A percentile compares a stretch with the other conserved stretches of the same genome.
phyloP scores from a whole-genome alignment of 2,888 invertebrate species.

The Pomacea canaliculata region DNA sequence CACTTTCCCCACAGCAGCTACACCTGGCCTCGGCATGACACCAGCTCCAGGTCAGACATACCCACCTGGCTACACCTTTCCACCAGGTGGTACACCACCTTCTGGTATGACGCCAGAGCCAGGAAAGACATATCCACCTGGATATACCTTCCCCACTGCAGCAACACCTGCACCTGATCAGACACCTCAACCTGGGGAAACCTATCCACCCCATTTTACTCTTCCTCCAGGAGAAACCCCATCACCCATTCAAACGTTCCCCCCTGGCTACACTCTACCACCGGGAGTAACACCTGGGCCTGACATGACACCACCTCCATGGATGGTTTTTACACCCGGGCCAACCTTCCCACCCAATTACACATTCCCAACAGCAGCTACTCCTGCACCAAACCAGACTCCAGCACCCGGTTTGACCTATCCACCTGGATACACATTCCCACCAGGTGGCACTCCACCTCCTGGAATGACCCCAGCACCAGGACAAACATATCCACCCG shows the following conservation, averaged over 20 bases:
- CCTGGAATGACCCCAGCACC: conserved; percentile 16
- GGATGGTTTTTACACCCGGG: conserved; percentile 30
- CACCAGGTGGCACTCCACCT: conserved; percentile 8
- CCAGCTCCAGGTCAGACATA: conserved; percentile 37
- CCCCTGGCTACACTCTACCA: conserved; percentile 34
- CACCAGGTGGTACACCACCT: conserved; percentile 38
- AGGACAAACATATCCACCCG: conserved; percentile 26
- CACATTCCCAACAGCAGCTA: conserved; percentile 23
- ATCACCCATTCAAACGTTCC: conserved; percentile 37
- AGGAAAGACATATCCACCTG: background rate
- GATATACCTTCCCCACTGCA: background rate
- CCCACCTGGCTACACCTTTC: conserved; percentile 36
- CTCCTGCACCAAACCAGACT: conserved; percentile 4
- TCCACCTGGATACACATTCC: conserved; percentile 34
- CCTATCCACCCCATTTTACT: background rate
- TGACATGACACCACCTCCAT: conserved; percentile 24
- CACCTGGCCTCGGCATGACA: too few species aligned
- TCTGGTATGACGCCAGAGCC: conserved; percentile 20
- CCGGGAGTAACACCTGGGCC: conserved; percentile 17
- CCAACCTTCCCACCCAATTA: conserved; percentile 31
- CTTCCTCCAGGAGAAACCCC: conserved; percentile 8
- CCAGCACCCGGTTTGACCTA: background rate
- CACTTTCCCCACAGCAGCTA: conserved; percentile 26
- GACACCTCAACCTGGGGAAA: background rate
- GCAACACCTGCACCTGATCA: too few species aligned